Evolutionary conservation across 2,113 vertebrate genomes (phyloP).

Genomic region (Nothobranchius furzeri): DNA sequence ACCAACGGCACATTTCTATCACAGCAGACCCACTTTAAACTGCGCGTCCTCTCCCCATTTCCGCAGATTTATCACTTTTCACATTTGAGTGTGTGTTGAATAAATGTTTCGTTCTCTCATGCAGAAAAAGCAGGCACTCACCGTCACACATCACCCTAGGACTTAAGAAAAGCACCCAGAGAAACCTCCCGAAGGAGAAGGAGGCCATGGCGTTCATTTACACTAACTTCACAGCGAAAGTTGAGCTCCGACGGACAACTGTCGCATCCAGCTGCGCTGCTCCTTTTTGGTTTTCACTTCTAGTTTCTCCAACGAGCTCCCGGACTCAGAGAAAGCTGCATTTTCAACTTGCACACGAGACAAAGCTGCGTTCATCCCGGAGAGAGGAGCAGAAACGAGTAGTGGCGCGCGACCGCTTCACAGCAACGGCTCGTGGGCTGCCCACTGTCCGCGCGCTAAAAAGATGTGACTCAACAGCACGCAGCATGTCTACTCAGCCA

Average conservation of each 20-base stretch:
- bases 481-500: too few species aligned
- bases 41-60: too few species aligned
- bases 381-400: not conserved
- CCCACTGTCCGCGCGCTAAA: slow-evolving; percentile 10
- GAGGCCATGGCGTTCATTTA: slow-evolving; percentile 30
- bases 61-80: too few species aligned
- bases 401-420: not conserved
- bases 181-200: slow-evolving; percentile 1
- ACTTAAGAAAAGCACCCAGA: slow-evolving; percentile 54
- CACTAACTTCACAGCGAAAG: not conserved
- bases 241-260: too few species aligned
- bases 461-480: not conserved
- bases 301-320: slow-evolving; percentile 7
- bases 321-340: not conserved
- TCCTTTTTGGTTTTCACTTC: not conserved
- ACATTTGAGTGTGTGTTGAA: too few species aligned
- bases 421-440: not conserved
- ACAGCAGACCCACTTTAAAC: too few species aligned
- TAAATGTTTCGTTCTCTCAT: too few species aligned
- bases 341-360: not conserved
- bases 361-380: slow-evolving; percentile 32
- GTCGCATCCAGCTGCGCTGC: not conserved
- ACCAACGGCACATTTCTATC: too few species aligned
- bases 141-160: slow-evolving; percentile 55
- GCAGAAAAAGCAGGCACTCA: slow-evolving; percentile 31